Percentiles rank a stretch among this genome's conserved stretches.
Evolutionary conservation across 2,888 invertebrate species (phyloP).

Genomic region (Drosophila melanocephala): DNA sequence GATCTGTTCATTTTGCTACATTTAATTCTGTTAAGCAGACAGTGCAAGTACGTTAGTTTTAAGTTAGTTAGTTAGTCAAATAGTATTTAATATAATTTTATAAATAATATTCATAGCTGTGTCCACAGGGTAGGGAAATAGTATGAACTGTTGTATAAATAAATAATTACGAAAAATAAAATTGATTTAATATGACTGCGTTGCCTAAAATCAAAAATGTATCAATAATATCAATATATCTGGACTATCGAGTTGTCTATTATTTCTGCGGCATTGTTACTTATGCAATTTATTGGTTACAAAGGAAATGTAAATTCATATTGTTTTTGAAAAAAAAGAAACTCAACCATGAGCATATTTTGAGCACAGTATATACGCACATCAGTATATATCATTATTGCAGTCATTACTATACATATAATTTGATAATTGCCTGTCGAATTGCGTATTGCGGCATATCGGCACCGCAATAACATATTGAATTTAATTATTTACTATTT

Average conservation of each 20-base stretch:
- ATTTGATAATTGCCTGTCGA: slow-evolving; percentile 31
- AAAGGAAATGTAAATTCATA: background rate
- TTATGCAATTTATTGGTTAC: background rate
- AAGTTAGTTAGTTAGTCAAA: background rate
- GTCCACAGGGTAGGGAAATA: background rate
- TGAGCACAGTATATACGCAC: background rate
- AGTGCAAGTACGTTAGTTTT: background rate
- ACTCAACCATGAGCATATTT: too few relatives aligned
- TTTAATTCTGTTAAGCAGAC: background rate
- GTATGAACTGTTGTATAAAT: background rate
- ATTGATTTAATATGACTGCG: background rate
- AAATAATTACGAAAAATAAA: background rate
- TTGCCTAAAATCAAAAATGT: background rate
- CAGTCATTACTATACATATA: background rate
- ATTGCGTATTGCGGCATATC: slow-evolving; percentile 19
- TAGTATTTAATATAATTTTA: background rate
- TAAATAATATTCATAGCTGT: background rate
- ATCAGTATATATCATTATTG: background rate
- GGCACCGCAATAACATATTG: slow-evolving; percentile 60
- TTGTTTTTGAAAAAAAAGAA: background rate
- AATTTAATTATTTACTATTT: slow-evolving; percentile 67
- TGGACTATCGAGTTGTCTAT: background rate
- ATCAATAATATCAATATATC: background rate
- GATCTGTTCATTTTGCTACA: background rate
- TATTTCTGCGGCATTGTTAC: background rate